Evolutionary conservation across 2,797 vertebrate species (phyloP), one percentile per base, ranked within the genome.

Genomic region (Epinephelus awoara): DNA sequence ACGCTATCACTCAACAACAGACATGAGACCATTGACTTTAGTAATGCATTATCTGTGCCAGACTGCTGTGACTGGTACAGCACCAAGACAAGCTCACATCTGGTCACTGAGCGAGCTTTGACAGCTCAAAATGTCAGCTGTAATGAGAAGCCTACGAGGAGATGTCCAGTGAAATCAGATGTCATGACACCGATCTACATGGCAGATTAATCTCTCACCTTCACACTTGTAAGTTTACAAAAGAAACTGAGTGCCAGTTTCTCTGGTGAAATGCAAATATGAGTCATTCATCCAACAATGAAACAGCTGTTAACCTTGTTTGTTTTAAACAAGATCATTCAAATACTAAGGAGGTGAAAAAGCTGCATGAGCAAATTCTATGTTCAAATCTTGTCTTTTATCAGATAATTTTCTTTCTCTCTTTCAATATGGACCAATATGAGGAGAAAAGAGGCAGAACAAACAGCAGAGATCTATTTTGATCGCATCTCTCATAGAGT

Each of bases 221-320:
- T 29, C 54, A 77, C 57, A 76, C 27, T 54, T 44, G 54, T 64
- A 56, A 23, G 21, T 72, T 50, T 58, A 52, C 49, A 72, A 63
- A 77, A 57, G 59, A 63, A 74, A 69, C n/a, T 12, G n/a, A 5
- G 34, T 5, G 21, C 19, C 14, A 1, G 17, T 17, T 67, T 55
- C 56, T 75, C 10, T 8, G 23, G 9, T 59, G 51, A 80, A 69
- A 86, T 47, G 66, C 40, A 79, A 74, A 79, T 34, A 68, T n/a
- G 21, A 67, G 40, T 74, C 46, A 68, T 42, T 55, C 12, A 27
- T 59, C 49, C 49, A 12, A 42, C 25, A 64, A 19, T 3, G 6
- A 66, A 15, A 38, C 19, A 29, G 29, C 38, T 70, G 14, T 62
- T 56, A 17, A 56, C 69, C 27, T 46, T 46, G 15, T 69, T 75